Evolutionary conservation across 1,140 invertebrate genomes (phyloP), one percentile per base, ranked within the genome.

Genomic region (Dendrolimus punctatus): DNA sequence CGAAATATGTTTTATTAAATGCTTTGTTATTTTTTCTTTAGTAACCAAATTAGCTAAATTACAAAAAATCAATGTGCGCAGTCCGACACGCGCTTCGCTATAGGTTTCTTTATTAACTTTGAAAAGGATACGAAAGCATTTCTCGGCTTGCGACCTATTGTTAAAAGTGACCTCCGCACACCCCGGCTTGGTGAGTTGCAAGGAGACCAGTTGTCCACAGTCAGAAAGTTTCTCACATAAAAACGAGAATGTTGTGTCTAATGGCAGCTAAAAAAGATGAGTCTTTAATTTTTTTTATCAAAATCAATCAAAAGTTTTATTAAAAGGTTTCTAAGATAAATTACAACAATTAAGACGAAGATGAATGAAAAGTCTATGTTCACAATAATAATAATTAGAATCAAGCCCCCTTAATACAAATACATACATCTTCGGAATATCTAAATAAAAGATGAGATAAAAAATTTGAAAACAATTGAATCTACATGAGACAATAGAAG

Each of bases 71-170:
- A 23, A 23, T 23, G 23, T 23, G 23, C 23, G 23, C 3, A 23
- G 23, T 23, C 23, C 23, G 23, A 23, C 23, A 23, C 23, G 3
- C 23, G 23, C 23, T 23, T 23, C 23, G 23, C 23, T 23, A 23
- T 23, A 23, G 23, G 23, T 23, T 23, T 23, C 23, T 23, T 23
- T 23, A 23, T 23, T 2, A 23, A 23, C 23, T 23, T 23, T 23
- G 8, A 44, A 78, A 78, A 78, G 75, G 75, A 78, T 78, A 78
- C 75, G 58, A 36, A 61, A 62, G 57, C 75, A 79, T 51, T 58
- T 55, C 38, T 79, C 66, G 5, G 74, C 76, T 4, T 76, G 68
- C 6, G 49, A 46, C 0, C 53, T 57, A 5, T 50, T 64, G 0
- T 57, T 60, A 39, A 76, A 81, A 3, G 54, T 58, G 3, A 68